Evolutionary conservation across 1,140 invertebrate species (phyloP), one percentile per base, ranked within the genome.

Genomic region (Pseudomyrmex flavicornis): DNA sequence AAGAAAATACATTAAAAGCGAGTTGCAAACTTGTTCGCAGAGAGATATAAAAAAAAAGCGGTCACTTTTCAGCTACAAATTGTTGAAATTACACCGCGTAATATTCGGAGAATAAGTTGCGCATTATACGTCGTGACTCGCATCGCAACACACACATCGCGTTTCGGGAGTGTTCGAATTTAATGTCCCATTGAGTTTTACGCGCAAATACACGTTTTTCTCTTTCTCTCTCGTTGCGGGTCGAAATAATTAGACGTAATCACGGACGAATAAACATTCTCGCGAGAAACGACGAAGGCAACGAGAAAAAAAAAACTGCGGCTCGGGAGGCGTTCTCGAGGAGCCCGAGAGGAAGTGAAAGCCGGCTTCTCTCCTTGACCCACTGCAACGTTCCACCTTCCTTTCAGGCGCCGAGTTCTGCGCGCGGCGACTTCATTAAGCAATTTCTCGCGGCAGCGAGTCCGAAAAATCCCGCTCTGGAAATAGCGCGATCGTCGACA

Each of bases 361-460:
- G 93, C 93, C 91, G 90, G 86, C 87, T 92, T 93, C 93, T 94
- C 93, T 94, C 93, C 93, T 94, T 94, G 93, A 94, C 93, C 93
- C 93, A 94, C 93, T 94, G 93, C 92, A 94, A 93, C 90, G 92
- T 93, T 93, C 93, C 94, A 93, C 93, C 93, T 94, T 94, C 93
- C 93, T 94, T 94, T 93, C 93, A 93, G 91, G 90, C 91, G 65
- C 75, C 52, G 88, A 88, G 89, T 90, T 35, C 35, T 35, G 35
- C 35, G 35, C 89, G 76, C 92, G 92, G 91, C 91, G 91, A 91
- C 91, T 94, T 94, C 93, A 94, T 94, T 94, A 93, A 93, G 93
- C 93, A 93, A 94, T 94, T 94, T 92, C 93, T 88, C 87, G 86
- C 48, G 63, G 59, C 65, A 48, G 17, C 59, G 83, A 50, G 50